Base-by-base conservation (phyloP, 2,888 invertebrate genomes). In the Apotomis capreana region DNA sequence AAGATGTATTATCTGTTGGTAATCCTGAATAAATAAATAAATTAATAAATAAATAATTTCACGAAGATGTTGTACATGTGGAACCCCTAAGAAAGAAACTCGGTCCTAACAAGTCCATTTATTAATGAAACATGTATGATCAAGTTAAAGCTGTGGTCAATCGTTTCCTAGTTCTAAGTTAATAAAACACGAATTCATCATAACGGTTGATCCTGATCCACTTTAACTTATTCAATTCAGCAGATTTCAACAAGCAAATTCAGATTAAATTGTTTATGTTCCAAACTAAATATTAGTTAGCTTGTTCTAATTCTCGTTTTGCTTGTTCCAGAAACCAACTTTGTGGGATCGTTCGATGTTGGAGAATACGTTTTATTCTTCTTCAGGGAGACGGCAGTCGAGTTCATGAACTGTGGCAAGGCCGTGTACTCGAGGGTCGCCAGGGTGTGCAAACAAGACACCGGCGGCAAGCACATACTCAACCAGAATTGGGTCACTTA, bases 341-440 rank as follows among this genome's bases (percentile, higher is more conserved):
- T 96, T 84, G 96, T 96, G 72, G 96, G 95, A 36, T 95, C 95
- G 52, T 96, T 95, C 85, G 95, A 95, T 81, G 94, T 95, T 46
- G 95, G 95, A 12, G 95, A 95, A 74, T 95, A 95, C 83, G 95
- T 96, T 54, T 93, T 95, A 82, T 95, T 96, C 90, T 96, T 96
- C 94, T 95, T 96, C 87, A 94, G 96, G 44, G 96, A 96, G 86
- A 94, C 94, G 36, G 96, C 96, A 0, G 94, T 95, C 63, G 94
- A 94, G 87, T 95, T 95, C 84, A 95, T 95, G 88, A 95, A 95
- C 85, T 95, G 95, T 82, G 95, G 95, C 71, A 95, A 95, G 84
- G 95, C 95, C 37, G 94, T 96, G 74, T 96, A 96, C 85, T 96
- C 96, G 40, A 89, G 96, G 67, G 96, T 96, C 61, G 96, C 96